Base-by-base conservation (phyloP, 2,888 invertebrate species). In the Cryptocheilus praepositus region DNA sequence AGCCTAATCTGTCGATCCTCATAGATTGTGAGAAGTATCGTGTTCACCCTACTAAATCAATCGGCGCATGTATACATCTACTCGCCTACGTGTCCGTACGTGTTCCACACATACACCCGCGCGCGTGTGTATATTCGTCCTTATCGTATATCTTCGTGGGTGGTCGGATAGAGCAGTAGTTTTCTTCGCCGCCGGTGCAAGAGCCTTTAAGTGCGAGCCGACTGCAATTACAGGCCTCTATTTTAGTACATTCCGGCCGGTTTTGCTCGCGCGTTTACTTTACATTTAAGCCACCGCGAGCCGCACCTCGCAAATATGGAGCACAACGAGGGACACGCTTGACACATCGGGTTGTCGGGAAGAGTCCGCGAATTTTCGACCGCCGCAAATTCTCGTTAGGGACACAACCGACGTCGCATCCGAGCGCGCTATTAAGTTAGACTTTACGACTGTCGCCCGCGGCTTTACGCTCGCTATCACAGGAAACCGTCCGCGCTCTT, bases 11-110 rank as follows among this genome's bases (percentile, higher is more conserved):
- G 73, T 70, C 80, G 71, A 79, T 74, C 71, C 75, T 75, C 69
- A 44, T 56, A 69, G 73, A 73, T 76, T 80, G 77, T 73, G 75
- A 81, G 77, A 75, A 81, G 84, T 86, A 85, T 86, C 85, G 83
- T 83, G 80, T 84, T 82, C 85, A 82, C 85, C 84, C 85, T 73
- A 83, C 80, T 78, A 79, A 74, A 77, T 79, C 77, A 80, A 79
- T 79, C 79, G 65, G 71, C 36, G 36, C 36, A 36, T 36, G 36
- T 36, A 36, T 1, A 11, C 77, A 71, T 74, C 70, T 67, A 73
- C 64, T 67, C 73, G 72, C 67, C 71, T 71, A 69, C 74, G 67
- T 67, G 74, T 67, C 70, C 79, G 73, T 79, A 73, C 77, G 77
- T 77, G 77, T 74, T 74, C 13, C 16, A 15, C 3, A 46, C 45